These are phyloP conservation scores for Mactra quadrangularis DNA, from an alignment of 1,140 invertebrate species.

Conservation along the genomic window DNA sequence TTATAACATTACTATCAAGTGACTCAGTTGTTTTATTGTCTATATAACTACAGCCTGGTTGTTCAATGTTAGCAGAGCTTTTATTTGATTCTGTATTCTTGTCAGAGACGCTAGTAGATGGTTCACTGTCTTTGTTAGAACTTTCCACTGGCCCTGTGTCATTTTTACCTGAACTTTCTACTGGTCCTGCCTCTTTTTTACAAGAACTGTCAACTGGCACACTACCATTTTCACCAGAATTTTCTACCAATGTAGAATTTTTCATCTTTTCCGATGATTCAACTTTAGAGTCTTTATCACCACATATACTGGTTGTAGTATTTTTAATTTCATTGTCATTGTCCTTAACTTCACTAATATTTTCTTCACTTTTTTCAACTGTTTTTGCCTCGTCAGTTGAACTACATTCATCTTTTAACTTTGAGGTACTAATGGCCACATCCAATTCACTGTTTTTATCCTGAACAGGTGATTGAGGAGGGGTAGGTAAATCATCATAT, in stretches of 20 bases:
- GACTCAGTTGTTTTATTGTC: constrained; percentile 19
- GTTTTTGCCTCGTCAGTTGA: neutral
- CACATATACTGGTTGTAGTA: neutral
- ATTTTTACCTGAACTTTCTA: too few species aligned
- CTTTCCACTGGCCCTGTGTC: neutral
- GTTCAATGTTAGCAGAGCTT: constrained; percentile 7
- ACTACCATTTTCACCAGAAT: neutral
- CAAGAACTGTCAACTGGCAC: too few species aligned
- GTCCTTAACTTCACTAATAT: constrained; percentile 4
- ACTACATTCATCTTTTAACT: too few species aligned
- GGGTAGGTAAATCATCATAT: constrained; percentile 26
- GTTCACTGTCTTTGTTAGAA: neutral
- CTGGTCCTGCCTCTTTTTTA: too few species aligned
- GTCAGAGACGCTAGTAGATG: neutral
- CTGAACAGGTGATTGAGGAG: neutral
- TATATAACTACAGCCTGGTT: constrained; percentile 10
- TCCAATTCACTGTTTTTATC: too few species aligned
- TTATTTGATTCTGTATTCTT: neutral
- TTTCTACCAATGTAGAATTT: neutral
- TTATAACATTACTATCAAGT: neutral
- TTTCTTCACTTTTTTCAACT: neutral
- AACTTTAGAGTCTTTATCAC: neutral
- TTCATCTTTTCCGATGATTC: neutral
- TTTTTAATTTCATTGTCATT: neutral
- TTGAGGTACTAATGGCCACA: too few species aligned